Percentiles rank a stretch among this genome's conserved stretches.
Conservation (phyloP, 2,888 invertebrate genomes). For the Napeogenes sylphis region DNA sequence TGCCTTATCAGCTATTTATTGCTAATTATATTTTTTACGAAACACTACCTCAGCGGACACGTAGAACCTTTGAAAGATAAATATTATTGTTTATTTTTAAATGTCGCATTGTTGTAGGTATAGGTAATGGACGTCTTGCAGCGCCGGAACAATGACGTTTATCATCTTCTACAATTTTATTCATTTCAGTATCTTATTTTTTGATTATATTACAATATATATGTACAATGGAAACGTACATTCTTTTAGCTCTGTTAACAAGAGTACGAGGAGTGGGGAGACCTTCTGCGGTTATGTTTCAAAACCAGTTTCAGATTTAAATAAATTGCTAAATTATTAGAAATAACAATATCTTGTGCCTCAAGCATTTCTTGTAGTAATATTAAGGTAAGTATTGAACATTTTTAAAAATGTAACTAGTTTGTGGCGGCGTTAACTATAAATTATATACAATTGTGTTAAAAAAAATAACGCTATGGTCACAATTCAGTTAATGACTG, state of each 20-base stretch:
- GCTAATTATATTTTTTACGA: not conserved
- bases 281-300: not conserved
- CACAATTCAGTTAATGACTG: no score
- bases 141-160: not conserved
- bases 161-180: not conserved
- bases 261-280: not conserved
- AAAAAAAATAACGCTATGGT: no score
- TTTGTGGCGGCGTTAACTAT: no score
- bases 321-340: no score
- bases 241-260: no score
- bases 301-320: not conserved
- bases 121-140: conserved; percentile 1
- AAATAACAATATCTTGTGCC: no score
- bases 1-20: not conserved
- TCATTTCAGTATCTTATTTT: not conserved
- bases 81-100: not conserved
- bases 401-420: no score
- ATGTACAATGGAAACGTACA: no score
- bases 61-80: conserved; percentile 4
- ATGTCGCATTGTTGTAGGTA: not conserved
- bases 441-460: no score
- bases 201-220: no score
- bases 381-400: no score
- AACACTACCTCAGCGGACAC: conserved; percentile 1
- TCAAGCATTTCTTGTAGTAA: no score